Conservation (phyloP, 1,140 invertebrate genomes). For the Diorhabda elongata region DNA sequence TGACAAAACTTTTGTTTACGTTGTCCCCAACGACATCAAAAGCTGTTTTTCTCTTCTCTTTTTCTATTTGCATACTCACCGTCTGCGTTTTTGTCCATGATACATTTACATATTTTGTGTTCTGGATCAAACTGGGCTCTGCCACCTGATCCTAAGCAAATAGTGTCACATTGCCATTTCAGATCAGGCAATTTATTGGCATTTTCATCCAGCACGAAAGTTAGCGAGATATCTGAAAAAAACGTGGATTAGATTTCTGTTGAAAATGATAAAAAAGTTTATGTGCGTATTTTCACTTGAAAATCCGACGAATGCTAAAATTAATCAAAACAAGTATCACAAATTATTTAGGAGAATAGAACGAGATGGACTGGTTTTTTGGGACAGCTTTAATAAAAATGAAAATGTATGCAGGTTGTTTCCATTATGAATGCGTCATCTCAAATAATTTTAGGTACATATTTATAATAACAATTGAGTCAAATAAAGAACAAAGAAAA, state of each 20-base stretch:
- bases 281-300: no score
- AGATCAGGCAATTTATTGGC: background rate
- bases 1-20: background rate
- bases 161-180: constrained; percentile 5
- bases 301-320: no score
- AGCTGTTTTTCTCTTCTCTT: background rate
- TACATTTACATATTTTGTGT: constrained; percentile 13
- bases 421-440: no score
- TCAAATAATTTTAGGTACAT: no score
- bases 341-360: no score
- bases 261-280: background rate
- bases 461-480: no score
- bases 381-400: no score
- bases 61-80: constrained; percentile 3
- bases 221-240: background rate
- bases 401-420: no score
- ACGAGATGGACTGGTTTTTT: no score
- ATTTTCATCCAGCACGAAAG: constrained; percentile 5
- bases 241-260: background rate
- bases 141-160: constrained; percentile 12
- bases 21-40: background rate
- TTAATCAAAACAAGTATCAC: no score
- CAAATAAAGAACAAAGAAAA: no score
- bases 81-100: constrained; percentile 8
- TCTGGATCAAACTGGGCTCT: constrained; percentile 1